Conservation (phyloP, 2,797 vertebrate genomes). For the Prunella strophiata region DNA sequence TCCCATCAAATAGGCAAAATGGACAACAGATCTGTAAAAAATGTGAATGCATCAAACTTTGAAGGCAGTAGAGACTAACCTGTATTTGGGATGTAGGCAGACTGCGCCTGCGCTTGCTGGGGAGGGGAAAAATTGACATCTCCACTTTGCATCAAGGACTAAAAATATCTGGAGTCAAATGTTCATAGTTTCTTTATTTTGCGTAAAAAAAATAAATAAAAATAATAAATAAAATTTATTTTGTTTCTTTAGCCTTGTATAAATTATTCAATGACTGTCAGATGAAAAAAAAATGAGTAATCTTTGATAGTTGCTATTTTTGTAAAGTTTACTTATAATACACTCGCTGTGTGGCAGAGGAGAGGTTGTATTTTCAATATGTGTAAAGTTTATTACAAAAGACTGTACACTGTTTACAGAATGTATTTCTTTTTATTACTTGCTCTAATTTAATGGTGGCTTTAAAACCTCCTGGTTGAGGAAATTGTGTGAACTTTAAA, state of each 20-base stretch:
- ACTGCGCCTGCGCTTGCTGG: slow-evolving; percentile 29
- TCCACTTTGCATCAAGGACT: slow-evolving; percentile 74
- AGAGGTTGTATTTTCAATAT: slow-evolving; percentile 73
- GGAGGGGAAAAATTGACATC: slow-evolving; percentile 66
- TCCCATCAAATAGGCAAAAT: slow-evolving; percentile 88
- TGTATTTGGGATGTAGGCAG: slow-evolving; percentile 77
- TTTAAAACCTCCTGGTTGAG: slow-evolving; percentile 77
- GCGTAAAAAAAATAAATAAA: slow-evolving; percentile 80
- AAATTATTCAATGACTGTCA: slow-evolving; percentile 81
- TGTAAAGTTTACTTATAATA: slow-evolving; percentile 75
- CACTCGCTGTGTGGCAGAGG: slow-evolving; percentile 63
- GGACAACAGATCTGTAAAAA: slow-evolving; percentile 91
- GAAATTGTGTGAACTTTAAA: slow-evolving; percentile 69
- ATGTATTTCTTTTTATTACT: slow-evolving; percentile 76
- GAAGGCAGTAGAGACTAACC: slow-evolving; percentile 84
- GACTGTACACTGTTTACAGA: slow-evolving; percentile 81
- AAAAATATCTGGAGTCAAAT: slow-evolving; percentile 75
- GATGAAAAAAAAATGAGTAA: slow-evolving; percentile 68
- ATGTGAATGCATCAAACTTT: slow-evolving; percentile 80
- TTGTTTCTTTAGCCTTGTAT: slow-evolving; percentile 83
- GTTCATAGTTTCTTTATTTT: slow-evolving; percentile 85
- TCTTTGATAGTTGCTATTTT: slow-evolving; percentile 84
- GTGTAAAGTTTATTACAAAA: slow-evolving; percentile 71
- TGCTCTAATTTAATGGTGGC: slow-evolving; percentile 73
- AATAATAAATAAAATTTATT: slow-evolving; percentile 82